These are phyloP conservation scores for Tapirus indicus DNA, from an alignment of 2,797 vertebrate species.

Conservation along the genomic window DNA sequence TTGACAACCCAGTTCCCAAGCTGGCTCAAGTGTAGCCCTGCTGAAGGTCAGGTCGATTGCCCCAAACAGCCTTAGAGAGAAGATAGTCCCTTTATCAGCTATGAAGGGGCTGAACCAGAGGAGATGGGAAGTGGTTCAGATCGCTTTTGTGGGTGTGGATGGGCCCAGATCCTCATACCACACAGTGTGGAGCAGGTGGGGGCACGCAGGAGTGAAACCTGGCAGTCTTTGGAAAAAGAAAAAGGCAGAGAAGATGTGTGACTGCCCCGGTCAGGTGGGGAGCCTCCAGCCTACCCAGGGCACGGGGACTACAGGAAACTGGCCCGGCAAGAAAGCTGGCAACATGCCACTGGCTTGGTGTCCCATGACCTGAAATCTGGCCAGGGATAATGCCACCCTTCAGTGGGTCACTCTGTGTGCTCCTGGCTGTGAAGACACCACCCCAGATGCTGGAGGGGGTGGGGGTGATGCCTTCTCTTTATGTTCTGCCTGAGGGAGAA, in stretches of 20 bases:
- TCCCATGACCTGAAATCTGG: not conserved
- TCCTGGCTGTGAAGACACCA: not conserved
- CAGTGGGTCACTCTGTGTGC: not conserved
- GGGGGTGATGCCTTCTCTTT: not conserved
- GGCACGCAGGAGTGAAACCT: not conserved
- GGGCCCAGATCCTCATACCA: not conserved
- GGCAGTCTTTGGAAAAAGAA: not conserved
- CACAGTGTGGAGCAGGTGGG: no score
- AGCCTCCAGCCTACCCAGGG: not conserved
- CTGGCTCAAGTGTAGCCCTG: no score
- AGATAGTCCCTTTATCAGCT: not conserved
- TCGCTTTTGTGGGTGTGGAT: not conserved
- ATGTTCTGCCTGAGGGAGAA: not conserved
- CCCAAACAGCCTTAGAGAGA: not conserved
- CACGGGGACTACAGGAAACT: not conserved
- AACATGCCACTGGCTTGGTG: not conserved
- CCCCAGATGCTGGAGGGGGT: not conserved
- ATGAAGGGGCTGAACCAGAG: not conserved
- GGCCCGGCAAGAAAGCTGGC: not conserved
- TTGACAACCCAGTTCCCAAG: not conserved
- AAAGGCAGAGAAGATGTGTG: not conserved
- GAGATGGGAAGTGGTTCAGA: fast-evolving
- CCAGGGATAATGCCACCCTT: not conserved
- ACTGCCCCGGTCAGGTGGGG: no score
- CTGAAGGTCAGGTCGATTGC: not conserved